Evolutionary conservation across 2,888 invertebrate species (phyloP).

Genomic region (Macrostomum cliftonense): DNA sequence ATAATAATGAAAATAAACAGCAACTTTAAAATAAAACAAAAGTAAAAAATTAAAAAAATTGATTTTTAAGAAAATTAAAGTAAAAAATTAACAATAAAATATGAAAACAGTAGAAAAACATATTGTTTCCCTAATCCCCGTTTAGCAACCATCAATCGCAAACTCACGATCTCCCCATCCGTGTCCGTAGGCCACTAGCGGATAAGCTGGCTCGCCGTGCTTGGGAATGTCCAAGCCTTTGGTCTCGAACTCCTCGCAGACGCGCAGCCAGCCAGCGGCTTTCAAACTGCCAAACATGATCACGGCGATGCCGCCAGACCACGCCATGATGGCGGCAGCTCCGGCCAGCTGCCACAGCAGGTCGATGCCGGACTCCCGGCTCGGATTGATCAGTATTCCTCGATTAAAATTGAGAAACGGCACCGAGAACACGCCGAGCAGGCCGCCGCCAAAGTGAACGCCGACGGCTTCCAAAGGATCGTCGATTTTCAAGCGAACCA

Average conservation of each 20-base stretch:
- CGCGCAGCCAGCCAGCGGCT: conserved; percentile 23
- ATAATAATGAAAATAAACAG: too few relatives aligned
- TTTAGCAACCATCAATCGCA: too few relatives aligned
- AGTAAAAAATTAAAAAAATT: too few relatives aligned
- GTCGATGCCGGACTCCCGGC: conserved; percentile 23
- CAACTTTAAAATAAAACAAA: too few relatives aligned
- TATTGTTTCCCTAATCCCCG: too few relatives aligned
- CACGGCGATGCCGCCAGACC: conserved; percentile 33
- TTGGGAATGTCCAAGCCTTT: conserved; percentile 34
- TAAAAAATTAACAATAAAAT: too few relatives aligned
- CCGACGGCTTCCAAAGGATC: conserved; percentile 42
- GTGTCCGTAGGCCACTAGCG: conserved; percentile 19
- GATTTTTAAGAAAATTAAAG: too few relatives aligned
- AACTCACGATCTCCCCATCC: conserved; percentile 11
- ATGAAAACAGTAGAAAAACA: too few relatives aligned
- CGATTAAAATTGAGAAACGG: conserved; percentile 28
- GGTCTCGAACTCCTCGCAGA: conserved; percentile 27
- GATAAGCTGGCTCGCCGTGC: conserved; percentile 36
- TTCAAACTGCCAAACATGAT: conserved; percentile 38
- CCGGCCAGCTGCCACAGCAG: conserved; percentile 25
- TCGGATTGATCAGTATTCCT: conserved; percentile 15
- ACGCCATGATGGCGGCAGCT: conserved; percentile 33
- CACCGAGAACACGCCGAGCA: conserved; percentile 38
- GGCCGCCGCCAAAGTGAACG: conserved; percentile 42
- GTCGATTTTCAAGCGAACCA: conserved; percentile 32